phyloP scores from a whole-genome alignment of 2,113 vertebrate species.

The Pedionomus torquatus region DNA sequence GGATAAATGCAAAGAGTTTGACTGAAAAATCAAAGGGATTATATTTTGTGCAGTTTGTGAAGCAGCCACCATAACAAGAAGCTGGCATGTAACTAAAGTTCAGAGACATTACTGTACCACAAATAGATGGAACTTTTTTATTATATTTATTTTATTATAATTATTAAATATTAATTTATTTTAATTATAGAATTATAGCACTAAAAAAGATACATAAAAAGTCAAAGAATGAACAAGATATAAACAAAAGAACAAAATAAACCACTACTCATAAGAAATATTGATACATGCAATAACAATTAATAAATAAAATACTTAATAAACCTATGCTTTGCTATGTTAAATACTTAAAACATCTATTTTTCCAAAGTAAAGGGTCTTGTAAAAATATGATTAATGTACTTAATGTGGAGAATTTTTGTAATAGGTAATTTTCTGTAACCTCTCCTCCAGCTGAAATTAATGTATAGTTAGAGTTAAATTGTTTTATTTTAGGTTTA shows the following conservation, averaged over 20 bases:
- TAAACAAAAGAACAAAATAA: not conserved
- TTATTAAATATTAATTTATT: too few species aligned
- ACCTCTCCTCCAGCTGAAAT: not conserved
- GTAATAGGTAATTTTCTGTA: not conserved
- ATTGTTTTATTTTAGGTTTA: not conserved
- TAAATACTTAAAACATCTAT: not conserved
- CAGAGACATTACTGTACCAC: not conserved
- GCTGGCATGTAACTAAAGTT: not conserved
- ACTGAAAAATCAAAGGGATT: not conserved
- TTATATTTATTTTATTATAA: too few species aligned
- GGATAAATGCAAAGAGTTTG: not conserved
- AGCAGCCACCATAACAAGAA: not conserved
- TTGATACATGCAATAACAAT: fast-evolving
- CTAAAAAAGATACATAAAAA: not conserved
- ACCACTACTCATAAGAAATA: not conserved
- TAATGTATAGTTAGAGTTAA: not conserved
- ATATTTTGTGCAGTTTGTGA: not conserved
- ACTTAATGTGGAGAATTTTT: not conserved
- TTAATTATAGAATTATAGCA: not conserved
- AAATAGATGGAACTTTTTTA: not conserved
- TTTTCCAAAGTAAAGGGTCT: not conserved
- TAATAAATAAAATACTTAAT: not conserved
- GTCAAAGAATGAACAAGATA: not conserved
- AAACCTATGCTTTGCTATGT: fast-evolving
- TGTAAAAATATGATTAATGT: not conserved